Base-by-base conservation (phyloP, 2,797 vertebrate genomes). In the Sarcoramphus papa region DNA sequence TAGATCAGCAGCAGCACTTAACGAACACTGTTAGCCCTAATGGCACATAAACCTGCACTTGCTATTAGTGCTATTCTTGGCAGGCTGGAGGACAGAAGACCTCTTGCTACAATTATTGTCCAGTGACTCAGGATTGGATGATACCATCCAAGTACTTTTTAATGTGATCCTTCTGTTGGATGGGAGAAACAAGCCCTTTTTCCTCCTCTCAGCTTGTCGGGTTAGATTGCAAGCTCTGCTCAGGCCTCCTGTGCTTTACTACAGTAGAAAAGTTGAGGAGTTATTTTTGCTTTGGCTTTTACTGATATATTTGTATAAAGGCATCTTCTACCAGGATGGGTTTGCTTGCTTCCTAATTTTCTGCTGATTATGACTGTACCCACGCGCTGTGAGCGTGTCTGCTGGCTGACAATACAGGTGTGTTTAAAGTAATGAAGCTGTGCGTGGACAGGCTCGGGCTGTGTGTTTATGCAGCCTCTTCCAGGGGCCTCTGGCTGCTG, bases 21-120 rank as follows among this genome's bases (percentile, higher is more conserved):
- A 41, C 1, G 53, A 90, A n/a, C 81, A 12, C 78, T 67, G 78
- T 75, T 92, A 95, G 70, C 86, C 89, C 68, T 79, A 35, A 75
- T 85, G 73, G 62, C 40, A 8, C 75, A 83, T 59, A 56, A 88
- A 48, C 47, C 50, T 33, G 10, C 19, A 2, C n/a, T 23, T 35
- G 54, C 48, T 43, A 68, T 86, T 78, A 67, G 73, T 14, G 90
- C 67, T 80, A 4, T 50, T 86, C 85, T 30, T 22, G 83, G 88
- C 64, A 30, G 43, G n/a, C 54, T 51, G 43, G 40, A 82, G 90
- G 92, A 56, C 74, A 40, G 64, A 14, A 72, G 67, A 40, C 15
- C 84, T 91, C 85, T 81, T 41, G 82, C 70, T 79, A 4, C 62
- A 25, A 1, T 11, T 35, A n/a, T 13, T 59, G 68, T 4, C 27